Percentiles rank a stretch among this genome's conserved stretches.
Conservation (phyloP, 2,113 vertebrate species). For the Nycticryphes semicollaris region DNA sequence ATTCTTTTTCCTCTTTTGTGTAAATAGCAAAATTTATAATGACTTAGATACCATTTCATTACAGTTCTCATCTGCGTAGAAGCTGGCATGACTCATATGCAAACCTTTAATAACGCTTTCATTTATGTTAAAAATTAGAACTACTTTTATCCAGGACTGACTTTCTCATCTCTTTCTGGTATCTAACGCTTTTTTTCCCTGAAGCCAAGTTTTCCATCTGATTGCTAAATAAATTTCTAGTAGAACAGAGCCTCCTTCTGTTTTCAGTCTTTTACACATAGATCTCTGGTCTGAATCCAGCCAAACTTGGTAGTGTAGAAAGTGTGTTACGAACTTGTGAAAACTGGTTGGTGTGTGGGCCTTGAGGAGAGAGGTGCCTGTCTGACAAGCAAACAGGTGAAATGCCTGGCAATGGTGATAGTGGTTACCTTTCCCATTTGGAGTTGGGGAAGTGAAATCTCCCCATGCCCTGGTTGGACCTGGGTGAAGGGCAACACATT, state of each 20-base stretch:
- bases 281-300: not conserved
- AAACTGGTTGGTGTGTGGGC: not conserved
- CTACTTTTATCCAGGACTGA: not conserved
- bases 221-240: constrained; percentile 5
- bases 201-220: constrained; percentile 13
- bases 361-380: not conserved
- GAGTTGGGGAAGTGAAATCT: not conserved
- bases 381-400: not conserved
- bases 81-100: not conserved
- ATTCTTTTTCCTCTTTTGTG: constrained; percentile 29
- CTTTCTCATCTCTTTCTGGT: not conserved
- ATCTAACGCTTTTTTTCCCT: not conserved
- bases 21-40: constrained; percentile 43
- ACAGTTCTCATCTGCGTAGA: constrained; percentile 12
- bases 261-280: constrained; percentile 16
- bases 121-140: constrained; percentile 7
- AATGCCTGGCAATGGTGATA: not conserved
- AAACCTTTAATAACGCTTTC: not conserved
- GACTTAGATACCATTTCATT: constrained; percentile 3
- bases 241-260: constrained; percentile 35
- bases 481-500: not conserved
- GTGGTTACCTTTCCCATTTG: not conserved
- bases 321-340: not conserved
- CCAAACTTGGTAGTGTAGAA: not conserved
- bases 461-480: not conserved